Evolutionary conservation across 2,888 invertebrate genomes (phyloP).

Genomic region (Chrysina gloriosa): DNA sequence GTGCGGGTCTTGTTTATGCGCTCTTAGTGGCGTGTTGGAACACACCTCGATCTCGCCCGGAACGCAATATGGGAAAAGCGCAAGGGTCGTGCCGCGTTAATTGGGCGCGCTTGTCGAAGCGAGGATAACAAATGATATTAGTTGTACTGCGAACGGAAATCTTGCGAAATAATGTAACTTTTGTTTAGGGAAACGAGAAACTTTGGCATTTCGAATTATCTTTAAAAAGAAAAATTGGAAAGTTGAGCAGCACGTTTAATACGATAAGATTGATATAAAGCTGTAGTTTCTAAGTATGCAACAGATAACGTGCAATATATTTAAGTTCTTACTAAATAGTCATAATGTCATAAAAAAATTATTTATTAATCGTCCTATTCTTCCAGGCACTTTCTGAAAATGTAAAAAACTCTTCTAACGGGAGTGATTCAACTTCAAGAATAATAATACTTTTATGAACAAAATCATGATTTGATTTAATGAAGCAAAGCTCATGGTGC

Average conservation of each 20-base stretch:
- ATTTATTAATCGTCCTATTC: too few relatives aligned
- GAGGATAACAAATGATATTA: neutral
- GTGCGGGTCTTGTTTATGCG: slow-evolving; percentile 6
- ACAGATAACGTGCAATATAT: too few relatives aligned
- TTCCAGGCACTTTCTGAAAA: too few relatives aligned
- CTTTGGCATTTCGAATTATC: neutral
- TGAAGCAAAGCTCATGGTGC: too few relatives aligned
- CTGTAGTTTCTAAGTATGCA: too few relatives aligned
- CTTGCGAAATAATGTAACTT: neutral
- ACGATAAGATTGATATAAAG: too few relatives aligned
- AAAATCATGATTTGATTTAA: too few relatives aligned
- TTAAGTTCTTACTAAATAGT: too few relatives aligned
- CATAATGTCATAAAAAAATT: too few relatives aligned
- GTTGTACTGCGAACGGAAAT: neutral
- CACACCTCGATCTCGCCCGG: neutral
- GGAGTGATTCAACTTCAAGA: too few relatives aligned
- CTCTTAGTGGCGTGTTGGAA: neutral
- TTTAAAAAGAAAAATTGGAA: neutral
- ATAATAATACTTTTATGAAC: too few relatives aligned
- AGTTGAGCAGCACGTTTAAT: neutral
- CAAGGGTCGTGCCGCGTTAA: slow-evolving; percentile 17
- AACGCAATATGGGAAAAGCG: neutral
- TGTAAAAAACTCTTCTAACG: too few relatives aligned
- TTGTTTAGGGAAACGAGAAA: neutral
- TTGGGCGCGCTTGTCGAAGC: slow-evolving; percentile 7